Evolutionary conservation across 2,797 vertebrate species (phyloP).

Genomic region (Sciurus carolinensis): DNA sequence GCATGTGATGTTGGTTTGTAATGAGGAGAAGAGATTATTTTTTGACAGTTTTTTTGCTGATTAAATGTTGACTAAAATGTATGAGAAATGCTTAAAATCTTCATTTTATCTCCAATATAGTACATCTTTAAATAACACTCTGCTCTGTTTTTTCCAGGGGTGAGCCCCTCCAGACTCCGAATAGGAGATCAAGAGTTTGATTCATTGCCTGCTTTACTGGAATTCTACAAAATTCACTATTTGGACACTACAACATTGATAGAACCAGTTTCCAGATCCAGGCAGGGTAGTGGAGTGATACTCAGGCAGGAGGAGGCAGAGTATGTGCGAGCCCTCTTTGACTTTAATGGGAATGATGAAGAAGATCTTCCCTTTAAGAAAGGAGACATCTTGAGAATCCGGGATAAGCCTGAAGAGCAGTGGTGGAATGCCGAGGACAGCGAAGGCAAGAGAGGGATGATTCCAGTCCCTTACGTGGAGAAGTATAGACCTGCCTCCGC

Average conservation of each 20-base stretch:
- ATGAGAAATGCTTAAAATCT: constrained; percentile 52
- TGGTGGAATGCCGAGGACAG: constrained; percentile 99
- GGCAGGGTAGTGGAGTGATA: constrained; percentile 93
- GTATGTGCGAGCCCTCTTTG: constrained; percentile 97
- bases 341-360: constrained; percentile 98
- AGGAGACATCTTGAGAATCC: constrained; percentile 96
- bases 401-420: constrained; percentile 99
- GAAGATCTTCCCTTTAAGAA: constrained; percentile 99
- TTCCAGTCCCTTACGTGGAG: constrained; percentile 99
- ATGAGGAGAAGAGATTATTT: constrained; percentile 8
- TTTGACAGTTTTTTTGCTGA: not conserved
- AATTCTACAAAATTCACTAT: constrained; percentile 99
- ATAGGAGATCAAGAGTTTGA: constrained; percentile 99
- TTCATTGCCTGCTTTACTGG: constrained; percentile 96
- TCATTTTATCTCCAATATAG: not conserved
- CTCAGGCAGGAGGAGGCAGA: constrained; percentile 95
- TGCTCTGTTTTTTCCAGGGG: constrained; percentile 89
- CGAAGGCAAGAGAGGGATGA: constrained; percentile 97
- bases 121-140: constrained; percentile 79
- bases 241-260: constrained; percentile 99
- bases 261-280: constrained; percentile 96
- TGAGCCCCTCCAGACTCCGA: constrained; percentile 94
- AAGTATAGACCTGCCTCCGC: constrained; percentile 96
- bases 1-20: not conserved
- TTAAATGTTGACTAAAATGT: constrained; percentile 46